These are phyloP conservation scores for Cryptotis parvus DNA, from an alignment of 2,113 vertebrate genomes.

Conservation along the genomic window DNA sequence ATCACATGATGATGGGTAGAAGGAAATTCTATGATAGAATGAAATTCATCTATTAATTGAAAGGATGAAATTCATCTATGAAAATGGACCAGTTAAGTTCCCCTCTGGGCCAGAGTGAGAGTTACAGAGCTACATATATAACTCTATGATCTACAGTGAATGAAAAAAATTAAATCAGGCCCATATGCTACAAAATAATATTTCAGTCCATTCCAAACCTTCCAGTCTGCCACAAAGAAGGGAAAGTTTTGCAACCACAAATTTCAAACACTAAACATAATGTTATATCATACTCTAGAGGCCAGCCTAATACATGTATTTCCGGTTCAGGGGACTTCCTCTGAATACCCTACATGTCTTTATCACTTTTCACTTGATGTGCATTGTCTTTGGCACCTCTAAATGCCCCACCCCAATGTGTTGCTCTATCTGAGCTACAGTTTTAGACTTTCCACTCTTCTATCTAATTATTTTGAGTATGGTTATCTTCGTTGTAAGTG, in stretches of 20 bases:
- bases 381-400: neutral
- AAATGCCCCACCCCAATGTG: neutral
- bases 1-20: too few species aligned
- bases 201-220: neutral
- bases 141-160: neutral
- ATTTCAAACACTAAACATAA: neutral
- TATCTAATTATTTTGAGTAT: too few species aligned
- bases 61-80: too few species aligned
- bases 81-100: too few species aligned
- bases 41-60: too few species aligned
- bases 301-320: neutral
- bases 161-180: neutral
- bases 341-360: neutral
- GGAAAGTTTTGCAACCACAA: conserved; percentile 8
- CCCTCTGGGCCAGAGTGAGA: neutral
- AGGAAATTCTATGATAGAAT: too few species aligned
- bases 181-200: neutral
- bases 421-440: neutral
- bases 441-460: neutral
- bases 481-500: conserved; percentile 12
- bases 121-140: neutral
- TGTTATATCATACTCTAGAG: neutral
- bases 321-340: neutral
- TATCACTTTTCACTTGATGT: neutral
- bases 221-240: neutral